Evolutionary conservation across 2,797 vertebrate species (phyloP).

Genomic region (Hozukius guyotensis): DNA sequence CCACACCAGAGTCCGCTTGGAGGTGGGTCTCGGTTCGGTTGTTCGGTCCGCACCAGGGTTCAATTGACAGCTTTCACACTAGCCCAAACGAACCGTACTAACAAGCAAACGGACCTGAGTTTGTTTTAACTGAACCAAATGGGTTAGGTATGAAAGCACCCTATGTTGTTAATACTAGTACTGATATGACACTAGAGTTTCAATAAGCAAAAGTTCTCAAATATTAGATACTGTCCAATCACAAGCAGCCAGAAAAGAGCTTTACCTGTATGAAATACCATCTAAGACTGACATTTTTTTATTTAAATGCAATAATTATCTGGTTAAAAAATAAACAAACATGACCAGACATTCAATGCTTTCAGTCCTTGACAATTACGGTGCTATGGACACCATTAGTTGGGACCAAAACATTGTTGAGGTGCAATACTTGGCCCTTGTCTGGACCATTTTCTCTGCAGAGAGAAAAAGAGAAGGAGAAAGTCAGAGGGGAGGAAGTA

Average conservation of each 20-base stretch:
- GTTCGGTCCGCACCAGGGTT: no score
- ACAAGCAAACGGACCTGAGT: no score
- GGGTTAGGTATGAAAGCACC: no score
- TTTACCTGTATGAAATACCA: neutral
- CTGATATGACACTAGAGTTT: neutral
- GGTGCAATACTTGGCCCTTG: neutral
- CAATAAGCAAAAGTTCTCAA: neutral
- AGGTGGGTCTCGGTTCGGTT: no score
- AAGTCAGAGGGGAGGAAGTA: neutral
- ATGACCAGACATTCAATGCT: neutral
- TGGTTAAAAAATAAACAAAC: neutral
- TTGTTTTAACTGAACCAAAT: no score
- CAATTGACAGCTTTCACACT: no score
- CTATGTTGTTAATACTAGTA: no score
- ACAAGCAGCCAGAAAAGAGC: neutral
- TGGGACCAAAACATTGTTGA: neutral
- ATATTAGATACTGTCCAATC: neutral
- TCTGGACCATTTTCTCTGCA: neutral
- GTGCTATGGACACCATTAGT: neutral
- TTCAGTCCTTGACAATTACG: neutral
- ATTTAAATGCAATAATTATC: neutral
- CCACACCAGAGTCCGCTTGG: no score
- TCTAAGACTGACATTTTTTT: neutral
- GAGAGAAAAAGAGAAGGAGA: neutral
- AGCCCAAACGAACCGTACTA: no score